Base-by-base conservation (phyloP, 2,113 vertebrate species). In the Chascanopsetta lugubris region DNA sequence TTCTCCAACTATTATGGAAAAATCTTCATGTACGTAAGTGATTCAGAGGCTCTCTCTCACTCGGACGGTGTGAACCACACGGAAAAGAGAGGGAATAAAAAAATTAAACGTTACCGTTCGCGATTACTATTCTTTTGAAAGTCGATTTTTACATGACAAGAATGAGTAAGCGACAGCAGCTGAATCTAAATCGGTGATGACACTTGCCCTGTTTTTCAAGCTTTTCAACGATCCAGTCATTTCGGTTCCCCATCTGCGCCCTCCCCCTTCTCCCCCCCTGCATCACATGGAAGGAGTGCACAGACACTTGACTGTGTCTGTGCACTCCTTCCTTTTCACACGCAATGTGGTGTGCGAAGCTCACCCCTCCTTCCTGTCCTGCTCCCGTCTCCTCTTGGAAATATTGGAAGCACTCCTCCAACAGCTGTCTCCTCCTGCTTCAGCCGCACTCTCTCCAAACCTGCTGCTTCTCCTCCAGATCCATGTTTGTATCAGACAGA, bases 291-390 rank as follows among this genome's bases (percentile, higher is more conserved):
- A 76, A n/a, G n/a, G n/a, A n/a, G n/a, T n/a, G 71, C 77, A 75
- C 77, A 85, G 77, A 80, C 64, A 73, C 86, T 80, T 51, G 61
- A 69, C 75, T 83, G 78, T 71, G 71, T 65, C 71, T 78, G 47
- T 24, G 3, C 69, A 77, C 77, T 77, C 73, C 60, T 83, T 89
- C 75, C 79, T 76, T 84, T 85, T 90, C 87, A 77, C 90, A 90
- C 85, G 83, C 90, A 90, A 90, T 88, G 88, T 91, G 89, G 82
- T 83, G 83, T 90, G 92, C 88, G 88, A 92, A 84, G 89, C 50
- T 13, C 79, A 69, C 61, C 71, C 83, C 79, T 71, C 78, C 77
- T 63, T 68, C 67, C 81, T 40, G 69, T 72, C 79, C 66, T 51
- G 49, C 68, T 85, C 81, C 69, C 8, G 38, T 55, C 72, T 85